phyloP scores from a whole-genome alignment of 2,797 vertebrate species.

The Sebastes hubbsi region DNA sequence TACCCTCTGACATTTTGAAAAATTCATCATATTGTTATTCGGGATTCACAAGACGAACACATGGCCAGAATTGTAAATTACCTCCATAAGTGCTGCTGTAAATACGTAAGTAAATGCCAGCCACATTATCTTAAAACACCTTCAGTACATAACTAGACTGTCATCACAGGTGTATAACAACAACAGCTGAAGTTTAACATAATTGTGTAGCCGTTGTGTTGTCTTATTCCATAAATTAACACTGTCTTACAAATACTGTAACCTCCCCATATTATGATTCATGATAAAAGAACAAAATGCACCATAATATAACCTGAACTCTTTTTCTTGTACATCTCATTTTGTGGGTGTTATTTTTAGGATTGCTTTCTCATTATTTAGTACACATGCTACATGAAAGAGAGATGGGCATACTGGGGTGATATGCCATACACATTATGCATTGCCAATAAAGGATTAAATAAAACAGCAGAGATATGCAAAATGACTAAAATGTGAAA shows the following conservation, averaged over 20 bases:
- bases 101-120: constrained; percentile 4
- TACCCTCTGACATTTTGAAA: constrained; percentile 44
- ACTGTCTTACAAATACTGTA: neutral
- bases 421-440: neutral
- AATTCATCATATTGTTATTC: constrained; percentile 37
- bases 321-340: neutral
- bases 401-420: neutral
- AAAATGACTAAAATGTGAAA: neutral
- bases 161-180: neutral
- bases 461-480: neutral
- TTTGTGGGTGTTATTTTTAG: neutral
- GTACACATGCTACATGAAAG: neutral
- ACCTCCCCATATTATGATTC: neutral
- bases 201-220: neutral
- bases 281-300: neutral
- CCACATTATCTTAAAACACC: neutral
- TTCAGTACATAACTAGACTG: neutral
- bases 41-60: constrained; percentile 16
- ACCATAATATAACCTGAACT: neutral
- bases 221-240: neutral
- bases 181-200: neutral
- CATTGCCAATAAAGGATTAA: neutral
- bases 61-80: constrained; percentile 25
- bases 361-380: neutral
- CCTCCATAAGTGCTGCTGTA: neutral